Evolutionary conservation across 2,797 vertebrate genomes (phyloP).

Genomic region (Lepilemur septentrionalis): DNA sequence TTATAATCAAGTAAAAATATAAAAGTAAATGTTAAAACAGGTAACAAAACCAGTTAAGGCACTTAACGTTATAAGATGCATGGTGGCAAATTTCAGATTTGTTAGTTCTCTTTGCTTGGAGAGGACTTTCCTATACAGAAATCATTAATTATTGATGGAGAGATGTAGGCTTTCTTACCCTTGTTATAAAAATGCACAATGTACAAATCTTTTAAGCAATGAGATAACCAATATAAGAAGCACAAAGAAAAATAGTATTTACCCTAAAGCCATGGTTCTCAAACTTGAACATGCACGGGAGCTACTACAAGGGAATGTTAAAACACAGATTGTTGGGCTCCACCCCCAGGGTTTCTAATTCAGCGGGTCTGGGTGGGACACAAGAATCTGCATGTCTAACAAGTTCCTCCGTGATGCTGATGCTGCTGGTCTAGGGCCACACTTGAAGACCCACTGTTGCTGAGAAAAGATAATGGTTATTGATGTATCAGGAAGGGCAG

Average conservation of each 20-base stretch:
- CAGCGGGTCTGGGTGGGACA: not conserved
- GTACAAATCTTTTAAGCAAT: not conserved
- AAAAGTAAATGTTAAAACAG: not conserved
- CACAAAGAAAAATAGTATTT: not conserved
- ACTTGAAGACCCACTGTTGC: not conserved
- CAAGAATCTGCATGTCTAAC: not conserved
- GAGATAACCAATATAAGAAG: not conserved
- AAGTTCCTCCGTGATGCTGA: not conserved
- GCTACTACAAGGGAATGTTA: not conserved
- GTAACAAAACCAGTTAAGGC: not conserved
- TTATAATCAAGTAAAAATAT: not conserved
- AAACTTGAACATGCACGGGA: not conserved
- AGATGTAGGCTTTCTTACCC: not conserved
- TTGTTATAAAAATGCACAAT: not conserved
- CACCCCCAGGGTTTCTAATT: not conserved
- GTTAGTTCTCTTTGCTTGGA: not conserved
- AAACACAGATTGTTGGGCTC: not conserved
- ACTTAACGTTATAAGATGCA: not conserved
- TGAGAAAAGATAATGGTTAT: not conserved
- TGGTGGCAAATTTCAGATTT: not conserved
- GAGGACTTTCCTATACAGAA: not conserved
- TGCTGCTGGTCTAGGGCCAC: not conserved
- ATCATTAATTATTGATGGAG: not conserved
- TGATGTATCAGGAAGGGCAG: not conserved
- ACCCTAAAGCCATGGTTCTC: not conserved